These are phyloP conservation scores for Halocynthia roretzi DNA, from an alignment of 23 tunicate species.

Conservation along the genomic window DNA sequence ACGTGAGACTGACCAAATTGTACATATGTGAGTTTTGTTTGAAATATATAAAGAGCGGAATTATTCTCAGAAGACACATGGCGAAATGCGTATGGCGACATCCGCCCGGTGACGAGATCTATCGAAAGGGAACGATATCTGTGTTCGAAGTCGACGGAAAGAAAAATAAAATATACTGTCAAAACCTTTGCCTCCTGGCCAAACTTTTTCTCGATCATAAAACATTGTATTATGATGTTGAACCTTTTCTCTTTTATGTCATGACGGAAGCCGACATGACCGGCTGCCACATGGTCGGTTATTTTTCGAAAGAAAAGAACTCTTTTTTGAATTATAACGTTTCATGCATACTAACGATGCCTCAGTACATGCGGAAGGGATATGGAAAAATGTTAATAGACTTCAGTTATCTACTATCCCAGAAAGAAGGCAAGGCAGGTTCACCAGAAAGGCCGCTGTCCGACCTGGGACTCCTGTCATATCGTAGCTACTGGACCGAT, in stretches of 20 bases:
- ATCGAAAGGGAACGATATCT: conserved; percentile 75
- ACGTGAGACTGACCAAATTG: conserved; percentile 62
- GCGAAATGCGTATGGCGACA: conserved; percentile 85
- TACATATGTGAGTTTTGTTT: conserved; percentile 96
- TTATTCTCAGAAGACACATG: conserved; percentile 86
- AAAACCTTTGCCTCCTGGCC: conserved; percentile 91
- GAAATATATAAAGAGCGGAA: conserved; percentile 78
- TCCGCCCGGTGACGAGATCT: conserved; percentile 98
- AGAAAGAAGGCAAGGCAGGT: conserved; percentile 75
- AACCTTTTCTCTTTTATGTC: conserved; percentile 93
- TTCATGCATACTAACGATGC: conserved; percentile 92
- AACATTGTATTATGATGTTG: conserved; percentile 90
- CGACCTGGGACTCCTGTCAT: conserved; percentile 79
- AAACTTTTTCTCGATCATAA: conserved; percentile 92
- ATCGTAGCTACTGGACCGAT: conserved; percentile 95
- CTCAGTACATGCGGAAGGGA: conserved; percentile 94
- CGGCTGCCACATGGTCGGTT: conserved; percentile 95
- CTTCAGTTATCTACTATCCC: conserved; percentile 74
- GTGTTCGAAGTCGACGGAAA: conserved; percentile 96
- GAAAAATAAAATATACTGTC: conserved; percentile 94
- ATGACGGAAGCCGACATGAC: conserved; percentile 86
- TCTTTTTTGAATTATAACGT: conserved; percentile 90
- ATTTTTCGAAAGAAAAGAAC: conserved; percentile 95
- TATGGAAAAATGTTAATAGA: conserved; percentile 95
- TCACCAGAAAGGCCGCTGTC: conserved; percentile 97